Evolutionary conservation across 2,888 invertebrate species (phyloP).

Genomic region (Tolmerus cingulatus): DNA sequence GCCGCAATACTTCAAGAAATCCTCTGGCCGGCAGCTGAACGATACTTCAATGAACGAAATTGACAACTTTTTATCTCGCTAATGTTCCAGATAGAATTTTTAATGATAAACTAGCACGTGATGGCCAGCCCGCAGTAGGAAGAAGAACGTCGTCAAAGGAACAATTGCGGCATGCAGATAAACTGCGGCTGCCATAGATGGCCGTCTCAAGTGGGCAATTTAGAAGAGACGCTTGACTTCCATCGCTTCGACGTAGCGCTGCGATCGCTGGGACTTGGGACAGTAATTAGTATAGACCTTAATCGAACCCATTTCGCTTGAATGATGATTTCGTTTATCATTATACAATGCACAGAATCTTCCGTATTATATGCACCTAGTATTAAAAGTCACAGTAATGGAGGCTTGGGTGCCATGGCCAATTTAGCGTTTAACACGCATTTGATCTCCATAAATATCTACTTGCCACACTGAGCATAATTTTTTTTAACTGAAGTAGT

Average conservation of each 20-base stretch:
- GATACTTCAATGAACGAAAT: slow-evolving; percentile 45
- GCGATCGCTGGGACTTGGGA: background rate
- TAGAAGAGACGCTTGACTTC: background rate
- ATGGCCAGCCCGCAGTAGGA: slow-evolving; percentile 28
- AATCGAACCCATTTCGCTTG: background rate
- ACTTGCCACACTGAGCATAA: background rate
- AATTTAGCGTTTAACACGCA: background rate
- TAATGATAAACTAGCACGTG: slow-evolving; percentile 56
- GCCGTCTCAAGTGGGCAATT: background rate
- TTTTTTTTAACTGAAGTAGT: too few species aligned
- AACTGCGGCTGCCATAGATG: background rate
- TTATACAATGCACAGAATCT: background rate
- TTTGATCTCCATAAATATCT: background rate
- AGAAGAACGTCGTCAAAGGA: background rate
- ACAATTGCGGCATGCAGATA: slow-evolving; percentile 3
- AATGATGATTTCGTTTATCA: background rate
- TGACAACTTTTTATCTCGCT: slow-evolving; percentile 50
- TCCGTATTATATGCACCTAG: background rate
- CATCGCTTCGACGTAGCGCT: background rate
- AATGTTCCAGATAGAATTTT: slow-evolving; percentile 54
- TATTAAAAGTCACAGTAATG: background rate
- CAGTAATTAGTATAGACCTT: background rate
- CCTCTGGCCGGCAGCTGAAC: background rate
- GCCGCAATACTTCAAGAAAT: background rate
- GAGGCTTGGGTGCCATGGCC: background rate